A percentile compares a stretch with the other conserved stretches of the same genome.
These are phyloP conservation scores for Eptesicus fuscus DNA, from an alignment of 2,113 vertebrate species.

Conservation along the genomic window DNA sequence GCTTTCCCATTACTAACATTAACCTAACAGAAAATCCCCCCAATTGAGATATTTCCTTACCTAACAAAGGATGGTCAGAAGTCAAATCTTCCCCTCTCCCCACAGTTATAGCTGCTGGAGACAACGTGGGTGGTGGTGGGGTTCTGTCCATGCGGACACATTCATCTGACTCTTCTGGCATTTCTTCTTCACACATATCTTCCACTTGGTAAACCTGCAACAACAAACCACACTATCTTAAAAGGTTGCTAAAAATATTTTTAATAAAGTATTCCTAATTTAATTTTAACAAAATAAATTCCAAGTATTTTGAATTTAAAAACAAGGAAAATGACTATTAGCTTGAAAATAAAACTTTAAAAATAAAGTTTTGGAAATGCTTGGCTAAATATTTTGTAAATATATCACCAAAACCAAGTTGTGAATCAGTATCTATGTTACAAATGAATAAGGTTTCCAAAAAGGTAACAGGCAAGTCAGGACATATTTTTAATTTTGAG, in stretches of 20 bases:
- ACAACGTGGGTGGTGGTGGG: constrained; percentile 80
- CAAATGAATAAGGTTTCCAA: constrained; percentile 1
- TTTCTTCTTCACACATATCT: constrained; percentile 84
- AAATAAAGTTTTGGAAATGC: constrained; percentile 35
- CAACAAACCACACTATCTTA: constrained; percentile 76
- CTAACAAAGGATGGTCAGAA: constrained; percentile 84
- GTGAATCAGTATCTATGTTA: not conserved
- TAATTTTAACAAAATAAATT: constrained; percentile 14
- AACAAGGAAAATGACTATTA: constrained; percentile 35
- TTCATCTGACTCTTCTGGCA: constrained; percentile 80
- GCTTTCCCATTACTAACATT: not conserved
- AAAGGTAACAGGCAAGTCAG: not conserved
- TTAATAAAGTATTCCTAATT: constrained; percentile 11
- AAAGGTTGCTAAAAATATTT: constrained; percentile 68
- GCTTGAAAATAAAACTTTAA: constrained; percentile 29
- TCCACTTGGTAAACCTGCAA: constrained; percentile 88
- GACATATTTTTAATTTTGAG: constrained; percentile 18
- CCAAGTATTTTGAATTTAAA: constrained; percentile 27
- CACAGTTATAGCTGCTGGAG: constrained; percentile 83
- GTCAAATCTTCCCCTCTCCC: constrained; percentile 82
- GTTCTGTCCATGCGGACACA: constrained; percentile 80
- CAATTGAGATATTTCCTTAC: constrained; percentile 73
- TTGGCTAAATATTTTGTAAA: not conserved
- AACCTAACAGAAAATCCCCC: not conserved
- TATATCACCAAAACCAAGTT: constrained; percentile 23